These are phyloP conservation scores for Lochmaea crataegi DNA, from an alignment of 2,888 invertebrate genomes.

Conservation along the genomic window DNA sequence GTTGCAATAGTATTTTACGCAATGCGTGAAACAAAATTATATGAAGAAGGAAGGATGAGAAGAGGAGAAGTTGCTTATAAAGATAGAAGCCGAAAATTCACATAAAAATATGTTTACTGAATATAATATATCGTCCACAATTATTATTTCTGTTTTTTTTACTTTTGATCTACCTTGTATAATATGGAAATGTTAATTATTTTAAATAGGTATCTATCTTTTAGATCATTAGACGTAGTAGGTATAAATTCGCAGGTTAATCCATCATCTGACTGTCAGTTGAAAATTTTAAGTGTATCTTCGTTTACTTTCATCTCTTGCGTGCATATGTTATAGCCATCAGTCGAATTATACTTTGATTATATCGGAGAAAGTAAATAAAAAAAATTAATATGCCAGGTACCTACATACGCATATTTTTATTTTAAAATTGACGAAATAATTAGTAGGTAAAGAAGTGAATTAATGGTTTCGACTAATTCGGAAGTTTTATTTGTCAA, in stretches of 20 bases:
- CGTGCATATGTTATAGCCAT: not conserved
- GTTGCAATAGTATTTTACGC: constrained; percentile 68
- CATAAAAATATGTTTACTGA: constrained; percentile 63
- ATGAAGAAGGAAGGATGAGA: constrained; percentile 71
- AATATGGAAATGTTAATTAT: too few relatives aligned
- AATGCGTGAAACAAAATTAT: constrained; percentile 67
- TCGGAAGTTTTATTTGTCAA: too few relatives aligned
- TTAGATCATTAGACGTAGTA: too few relatives aligned
- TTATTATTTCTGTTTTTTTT: not conserved
- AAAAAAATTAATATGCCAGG: not conserved
- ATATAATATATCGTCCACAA: not conserved
- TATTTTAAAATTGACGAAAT: too few relatives aligned
- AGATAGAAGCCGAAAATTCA: constrained; percentile 77
- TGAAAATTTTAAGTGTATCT: not conserved
- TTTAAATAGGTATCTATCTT: too few relatives aligned
- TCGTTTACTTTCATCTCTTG: not conserved
- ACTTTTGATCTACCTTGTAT: not conserved
- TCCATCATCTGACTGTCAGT: not conserved
- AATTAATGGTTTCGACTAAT: too few relatives aligned
- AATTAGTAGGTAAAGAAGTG: too few relatives aligned
- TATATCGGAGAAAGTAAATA: not conserved
- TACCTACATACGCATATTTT: too few relatives aligned
- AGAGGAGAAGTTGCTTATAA: constrained; percentile 80
- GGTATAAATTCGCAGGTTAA: too few relatives aligned
- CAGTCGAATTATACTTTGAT: not conserved